These are phyloP conservation scores for Mus caroli DNA, from an alignment of 2,797 vertebrate genomes.

Conservation along the genomic window DNA sequence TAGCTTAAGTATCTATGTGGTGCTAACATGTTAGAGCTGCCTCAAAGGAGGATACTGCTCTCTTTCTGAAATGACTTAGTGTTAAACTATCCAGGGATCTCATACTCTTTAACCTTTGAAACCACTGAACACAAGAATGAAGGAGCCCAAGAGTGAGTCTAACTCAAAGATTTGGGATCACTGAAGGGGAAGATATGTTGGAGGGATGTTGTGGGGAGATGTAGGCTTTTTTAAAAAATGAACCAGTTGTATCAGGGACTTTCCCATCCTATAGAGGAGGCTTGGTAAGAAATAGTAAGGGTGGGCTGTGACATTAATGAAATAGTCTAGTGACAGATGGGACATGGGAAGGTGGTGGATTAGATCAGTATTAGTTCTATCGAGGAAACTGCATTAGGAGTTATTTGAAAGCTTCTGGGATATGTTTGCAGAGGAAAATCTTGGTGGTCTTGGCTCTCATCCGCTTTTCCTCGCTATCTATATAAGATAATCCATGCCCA, in stretches of 20 bases:
- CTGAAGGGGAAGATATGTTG: background rate
- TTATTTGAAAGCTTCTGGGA: conserved; percentile 45
- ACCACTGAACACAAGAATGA: background rate
- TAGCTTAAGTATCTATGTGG: conserved; percentile 75
- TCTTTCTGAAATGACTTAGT: conserved; percentile 10
- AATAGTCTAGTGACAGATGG: background rate
- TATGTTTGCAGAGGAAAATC: background rate
- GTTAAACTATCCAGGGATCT: background rate
- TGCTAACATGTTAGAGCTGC: conserved; percentile 28
- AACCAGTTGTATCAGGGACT: background rate
- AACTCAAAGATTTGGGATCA: background rate
- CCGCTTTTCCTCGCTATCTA: conserved; percentile 32
- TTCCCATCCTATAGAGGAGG: background rate
- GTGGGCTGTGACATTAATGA: background rate
- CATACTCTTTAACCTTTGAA: background rate
- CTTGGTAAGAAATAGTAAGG: background rate
- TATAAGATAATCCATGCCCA: conserved; percentile 12
- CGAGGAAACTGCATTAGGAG: conserved; percentile 43
- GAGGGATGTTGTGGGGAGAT: background rate
- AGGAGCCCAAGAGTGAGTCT: background rate
- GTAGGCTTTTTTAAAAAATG: background rate
- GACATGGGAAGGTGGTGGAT: background rate
- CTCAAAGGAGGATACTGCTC: background rate
- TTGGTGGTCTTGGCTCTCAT: conserved; percentile 70
- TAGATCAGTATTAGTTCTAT: background rate